Evolutionary conservation across 2,797 vertebrate species (phyloP).

Genomic region (Valencia hispanica): DNA sequence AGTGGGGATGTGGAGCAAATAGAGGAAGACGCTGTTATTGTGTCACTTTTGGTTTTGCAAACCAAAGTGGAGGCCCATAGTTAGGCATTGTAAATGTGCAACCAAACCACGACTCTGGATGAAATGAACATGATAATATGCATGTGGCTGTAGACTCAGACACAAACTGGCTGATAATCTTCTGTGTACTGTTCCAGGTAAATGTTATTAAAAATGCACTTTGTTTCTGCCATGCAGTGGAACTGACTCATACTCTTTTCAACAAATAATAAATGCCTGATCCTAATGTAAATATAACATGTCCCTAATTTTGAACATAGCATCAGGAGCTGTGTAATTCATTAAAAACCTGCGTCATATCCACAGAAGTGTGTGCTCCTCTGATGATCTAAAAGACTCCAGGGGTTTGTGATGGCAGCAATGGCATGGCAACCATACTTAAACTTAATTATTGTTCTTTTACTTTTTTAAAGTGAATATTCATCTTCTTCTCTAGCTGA

Average conservation of each 20-base stretch:
- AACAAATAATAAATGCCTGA: background rate
- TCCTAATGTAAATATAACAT: background rate
- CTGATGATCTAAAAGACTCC: constrained; percentile 35
- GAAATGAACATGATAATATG: background rate
- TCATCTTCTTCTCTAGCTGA: constrained; percentile 3
- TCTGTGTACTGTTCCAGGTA: background rate
- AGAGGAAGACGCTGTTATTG: background rate
- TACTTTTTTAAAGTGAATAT: constrained; percentile 25
- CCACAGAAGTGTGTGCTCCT: constrained; percentile 35
- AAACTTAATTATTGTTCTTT: background rate
- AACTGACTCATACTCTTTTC: background rate
- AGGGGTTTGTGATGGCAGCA: constrained; percentile 5
- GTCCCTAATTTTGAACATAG: background rate
- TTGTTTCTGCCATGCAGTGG: background rate
- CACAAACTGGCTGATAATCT: background rate
- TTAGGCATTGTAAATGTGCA: constrained; percentile 4
- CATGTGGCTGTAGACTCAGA: background rate
- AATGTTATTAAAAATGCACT: background rate
- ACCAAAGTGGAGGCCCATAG: background rate
- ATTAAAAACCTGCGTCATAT: constrained; percentile 34
- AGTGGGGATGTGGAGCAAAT: background rate
- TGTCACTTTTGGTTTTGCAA: constrained; percentile 3
- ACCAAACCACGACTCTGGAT: background rate
- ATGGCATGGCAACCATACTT: constrained; percentile 72
- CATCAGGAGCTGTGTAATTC: constrained; percentile 13